phyloP scores from a whole-genome alignment of 2,888 invertebrate genomes.

The Pterobdella sp. region DNA sequence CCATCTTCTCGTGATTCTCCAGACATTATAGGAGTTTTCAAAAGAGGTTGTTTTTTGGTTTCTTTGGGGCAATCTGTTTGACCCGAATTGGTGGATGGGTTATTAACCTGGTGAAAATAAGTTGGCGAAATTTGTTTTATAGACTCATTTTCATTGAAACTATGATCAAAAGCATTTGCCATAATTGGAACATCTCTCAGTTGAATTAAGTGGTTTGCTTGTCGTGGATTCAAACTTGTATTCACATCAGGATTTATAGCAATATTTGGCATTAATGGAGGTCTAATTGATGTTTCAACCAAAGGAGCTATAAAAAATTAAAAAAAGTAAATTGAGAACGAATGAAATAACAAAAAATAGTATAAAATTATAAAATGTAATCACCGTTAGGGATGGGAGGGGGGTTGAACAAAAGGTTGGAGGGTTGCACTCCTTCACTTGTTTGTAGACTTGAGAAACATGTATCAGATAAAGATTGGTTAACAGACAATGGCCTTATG shows the following conservation, averaged over 20 bases:
- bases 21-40: neutral
- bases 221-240: neutral
- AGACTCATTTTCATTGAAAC: too few species aligned
- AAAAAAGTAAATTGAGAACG: neutral
- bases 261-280: neutral
- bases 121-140: too few species aligned
- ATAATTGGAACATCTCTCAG: too few species aligned
- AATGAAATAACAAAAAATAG: neutral
- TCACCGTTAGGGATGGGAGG: neutral
- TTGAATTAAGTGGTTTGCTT: too few species aligned
- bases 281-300: neutral
- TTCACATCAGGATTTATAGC: neutral
- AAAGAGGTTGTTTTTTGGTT: neutral
- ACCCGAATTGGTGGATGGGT: neutral
- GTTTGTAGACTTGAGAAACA: neutral
- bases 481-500: too few species aligned
- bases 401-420: neutral
- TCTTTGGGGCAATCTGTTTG: neutral
- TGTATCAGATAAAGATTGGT: neutral
- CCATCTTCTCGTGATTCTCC: neutral
- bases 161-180: too few species aligned
- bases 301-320: neutral
- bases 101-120: too few species aligned
- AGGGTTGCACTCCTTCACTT: neutral
- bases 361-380: neutral